Evolutionary conservation across 2,113 vertebrate genomes (phyloP).

Genomic region (Geothlypis trichas): DNA sequence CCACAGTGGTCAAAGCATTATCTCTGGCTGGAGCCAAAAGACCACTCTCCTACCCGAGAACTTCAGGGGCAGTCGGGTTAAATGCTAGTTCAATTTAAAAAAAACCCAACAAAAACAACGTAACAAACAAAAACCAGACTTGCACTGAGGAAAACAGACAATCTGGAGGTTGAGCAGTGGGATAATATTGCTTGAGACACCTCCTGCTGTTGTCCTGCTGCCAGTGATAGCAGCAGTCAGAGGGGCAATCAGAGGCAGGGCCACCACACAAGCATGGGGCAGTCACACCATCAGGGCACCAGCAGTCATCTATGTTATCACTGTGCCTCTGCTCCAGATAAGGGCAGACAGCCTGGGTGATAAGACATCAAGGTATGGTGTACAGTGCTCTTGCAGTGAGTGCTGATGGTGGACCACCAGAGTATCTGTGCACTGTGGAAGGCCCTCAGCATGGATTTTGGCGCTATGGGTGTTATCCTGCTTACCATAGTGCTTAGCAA

Average conservation of each 20-base stretch:
- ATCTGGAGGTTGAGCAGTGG: background rate
- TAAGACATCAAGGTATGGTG: rapidly evolving
- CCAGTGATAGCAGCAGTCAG: background rate
- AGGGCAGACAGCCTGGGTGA: background rate
- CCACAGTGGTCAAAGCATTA: background rate
- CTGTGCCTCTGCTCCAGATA: background rate
- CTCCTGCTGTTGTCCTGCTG: background rate
- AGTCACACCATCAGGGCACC: rapidly evolving
- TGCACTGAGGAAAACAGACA: background rate
- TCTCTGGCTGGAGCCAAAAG: background rate
- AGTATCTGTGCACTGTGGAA: background rate
- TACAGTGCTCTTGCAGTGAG: rapidly evolving
- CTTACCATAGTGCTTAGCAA: background rate
- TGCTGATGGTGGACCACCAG: rapidly evolving
- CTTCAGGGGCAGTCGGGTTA: background rate
- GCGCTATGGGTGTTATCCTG: background rate
- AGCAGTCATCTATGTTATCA: background rate
- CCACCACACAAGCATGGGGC: rapidly evolving
- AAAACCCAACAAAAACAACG: background rate
- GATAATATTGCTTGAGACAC: background rate
- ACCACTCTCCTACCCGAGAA: background rate
- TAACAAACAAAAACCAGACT: background rate
- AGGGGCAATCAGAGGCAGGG: background rate
- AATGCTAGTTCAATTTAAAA: background rate
- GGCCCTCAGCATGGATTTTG: background rate